phyloP scores from a whole-genome alignment of 2,888 invertebrate genomes.

The Acronicta aceris region DNA sequence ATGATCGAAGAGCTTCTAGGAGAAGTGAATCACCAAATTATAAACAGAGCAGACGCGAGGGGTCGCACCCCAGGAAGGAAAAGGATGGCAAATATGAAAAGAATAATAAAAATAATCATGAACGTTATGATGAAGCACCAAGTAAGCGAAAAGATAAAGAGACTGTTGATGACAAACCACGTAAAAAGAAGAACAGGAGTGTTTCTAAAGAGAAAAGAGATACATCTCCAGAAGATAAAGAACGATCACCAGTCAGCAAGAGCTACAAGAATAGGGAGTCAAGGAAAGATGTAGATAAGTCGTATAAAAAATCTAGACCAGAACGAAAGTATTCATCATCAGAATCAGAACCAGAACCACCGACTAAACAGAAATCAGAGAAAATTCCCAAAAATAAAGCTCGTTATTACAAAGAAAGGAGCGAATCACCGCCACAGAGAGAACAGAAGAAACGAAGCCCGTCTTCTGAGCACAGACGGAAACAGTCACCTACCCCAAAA shows the following conservation, averaged over 20 bases:
- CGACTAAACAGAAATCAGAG: constrained; percentile 63
- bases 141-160: constrained; percentile 62
- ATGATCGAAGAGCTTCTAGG: constrained; percentile 62
- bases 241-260: constrained; percentile 67
- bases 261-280: constrained; percentile 64
- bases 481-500: constrained; percentile 64
- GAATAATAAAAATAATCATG: constrained; percentile 58
- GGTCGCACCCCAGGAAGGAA: constrained; percentile 48
- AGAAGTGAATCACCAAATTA: constrained; percentile 57
- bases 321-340: constrained; percentile 69
- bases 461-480: constrained; percentile 66
- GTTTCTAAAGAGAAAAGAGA: constrained; percentile 69
- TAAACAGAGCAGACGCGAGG: constrained; percentile 55
- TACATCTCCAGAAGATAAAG: constrained; percentile 69
- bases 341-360: constrained; percentile 73
- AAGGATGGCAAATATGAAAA: constrained; percentile 63
- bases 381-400: constrained; percentile 64
- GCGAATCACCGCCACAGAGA: constrained; percentile 51
- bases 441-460: constrained; percentile 68
- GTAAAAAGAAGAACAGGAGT: constrained; percentile 69
- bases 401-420: constrained; percentile 67
- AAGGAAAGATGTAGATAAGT: constrained; percentile 69
- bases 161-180: constrained; percentile 58
- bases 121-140: constrained; percentile 66
- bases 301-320: constrained; percentile 67